Conservation (phyloP, 2,797 vertebrate species). For the Semotilus atromaculatus region DNA sequence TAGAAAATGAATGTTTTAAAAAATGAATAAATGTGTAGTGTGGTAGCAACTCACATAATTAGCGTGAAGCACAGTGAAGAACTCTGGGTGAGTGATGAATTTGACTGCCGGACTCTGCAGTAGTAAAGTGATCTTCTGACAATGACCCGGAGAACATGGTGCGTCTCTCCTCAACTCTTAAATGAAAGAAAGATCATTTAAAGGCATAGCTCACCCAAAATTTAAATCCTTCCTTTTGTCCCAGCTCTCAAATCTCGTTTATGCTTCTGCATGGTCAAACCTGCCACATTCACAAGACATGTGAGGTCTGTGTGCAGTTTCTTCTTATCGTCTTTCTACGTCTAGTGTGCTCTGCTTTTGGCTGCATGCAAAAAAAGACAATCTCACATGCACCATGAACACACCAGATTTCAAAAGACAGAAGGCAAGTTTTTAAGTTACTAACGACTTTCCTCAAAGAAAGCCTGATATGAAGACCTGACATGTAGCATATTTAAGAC, state of each 20-base stretch:
- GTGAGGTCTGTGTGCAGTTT: background rate
- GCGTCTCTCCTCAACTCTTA: conserved; percentile 58
- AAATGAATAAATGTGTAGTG: background rate
- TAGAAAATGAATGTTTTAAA: background rate
- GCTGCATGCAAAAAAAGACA: background rate
- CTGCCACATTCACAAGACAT: background rate
- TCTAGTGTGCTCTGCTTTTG: background rate
- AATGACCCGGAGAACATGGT: conserved; percentile 71
- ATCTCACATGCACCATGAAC: background rate
- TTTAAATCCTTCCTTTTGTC: background rate
- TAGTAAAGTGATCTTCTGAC: conserved; percentile 86
- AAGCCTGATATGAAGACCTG: conserved; percentile 1
- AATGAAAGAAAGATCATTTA: background rate
- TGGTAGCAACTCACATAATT: conserved; percentile 81
- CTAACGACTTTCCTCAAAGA: background rate
- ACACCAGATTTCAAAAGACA: background rate
- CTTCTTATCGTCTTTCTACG: background rate
- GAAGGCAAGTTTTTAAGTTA: background rate
- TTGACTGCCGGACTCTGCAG: conserved; percentile 88
- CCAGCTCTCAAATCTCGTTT: background rate
- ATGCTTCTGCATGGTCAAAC: background rate
- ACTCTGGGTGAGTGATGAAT: conserved; percentile 89
- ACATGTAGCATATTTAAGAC: background rate
- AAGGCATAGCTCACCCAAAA: background rate
- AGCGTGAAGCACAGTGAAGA: conserved; percentile 88